Evolutionary conservation across 2,113 vertebrate genomes (phyloP), one percentile per base, ranked within the genome.

Genomic region (Datnioides undecimradiatus): DNA sequence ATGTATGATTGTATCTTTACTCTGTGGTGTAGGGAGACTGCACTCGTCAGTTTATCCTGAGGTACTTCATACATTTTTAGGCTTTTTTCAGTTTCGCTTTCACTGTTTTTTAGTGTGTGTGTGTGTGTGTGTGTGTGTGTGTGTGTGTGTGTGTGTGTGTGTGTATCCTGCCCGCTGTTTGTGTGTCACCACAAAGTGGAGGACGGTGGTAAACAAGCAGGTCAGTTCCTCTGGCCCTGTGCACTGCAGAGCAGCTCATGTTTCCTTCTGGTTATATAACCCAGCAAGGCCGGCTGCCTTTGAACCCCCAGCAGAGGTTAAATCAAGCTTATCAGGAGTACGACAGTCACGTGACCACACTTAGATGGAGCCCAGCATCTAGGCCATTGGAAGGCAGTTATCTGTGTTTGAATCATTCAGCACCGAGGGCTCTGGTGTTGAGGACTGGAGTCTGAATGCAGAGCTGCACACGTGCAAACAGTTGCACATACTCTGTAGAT

Each of bases 251-350:
- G 38, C 75, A 81, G 87, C 69, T 87, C 80, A 27, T 46, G 59
- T 76, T 84, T 82, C 73, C 25, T 81, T 72, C 27, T 48, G 41
- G 64, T 91, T 88, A 86, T 84, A 85, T 90, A 90, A 90, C 60
- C 40, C 73, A 52, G 59, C 55, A 23, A 23, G 60, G 68, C 27
- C 8, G 5, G 71, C 45, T 75, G 78, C 73, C 64, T 86, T 80
- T 87, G 74, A 88, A 83, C 81, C 82, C 70, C 62, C 51, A 86
- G 46, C 76, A 84, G 85, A 91, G 88, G 75, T 88, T 83, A 86
- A 86, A 68, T 80, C 41, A 76, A 76, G 78, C 74, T 82, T 69
- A 85, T 80, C 81, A 83, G 69, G 55, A 82, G 83, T 52, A 80
- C 70, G 78, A 76, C 54, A 45, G 77, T 76, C 86, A 67, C 52